Evolutionary conservation across 2,113 vertebrate species (phyloP).

Genomic region (Zootoca vivipara): DNA sequence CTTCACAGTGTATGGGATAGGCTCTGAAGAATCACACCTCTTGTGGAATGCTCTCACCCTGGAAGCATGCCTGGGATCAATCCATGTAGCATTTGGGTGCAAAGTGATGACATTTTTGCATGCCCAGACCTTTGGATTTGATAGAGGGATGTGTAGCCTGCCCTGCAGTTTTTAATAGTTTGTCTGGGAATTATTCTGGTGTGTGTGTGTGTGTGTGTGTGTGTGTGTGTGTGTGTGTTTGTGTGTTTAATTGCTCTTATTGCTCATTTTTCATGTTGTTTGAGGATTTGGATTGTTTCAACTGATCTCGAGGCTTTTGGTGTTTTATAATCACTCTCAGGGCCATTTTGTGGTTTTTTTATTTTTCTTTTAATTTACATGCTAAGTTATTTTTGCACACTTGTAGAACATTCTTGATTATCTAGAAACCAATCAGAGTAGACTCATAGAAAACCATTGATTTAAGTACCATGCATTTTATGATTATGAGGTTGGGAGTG

Average conservation of each 20-base stretch:
- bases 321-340: neutral
- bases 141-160: neutral
- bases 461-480: too few relatives aligned
- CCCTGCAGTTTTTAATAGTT: neutral
- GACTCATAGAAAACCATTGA: too few relatives aligned
- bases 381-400: neutral
- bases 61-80: neutral
- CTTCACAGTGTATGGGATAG: neutral
- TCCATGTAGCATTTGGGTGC: neutral
- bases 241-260: too few relatives aligned
- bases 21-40: too few relatives aligned
- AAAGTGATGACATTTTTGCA: neutral
- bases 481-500: too few relatives aligned
- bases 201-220: too few relatives aligned
- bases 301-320: too few relatives aligned
- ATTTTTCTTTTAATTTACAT: neutral
- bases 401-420: neutral
- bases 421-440: neutral
- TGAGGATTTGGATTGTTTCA: too few relatives aligned
- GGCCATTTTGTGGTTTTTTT: neutral
- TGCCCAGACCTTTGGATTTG: too few relatives aligned
- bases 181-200: too few relatives aligned
- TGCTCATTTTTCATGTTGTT: too few relatives aligned
- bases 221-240: too few relatives aligned
- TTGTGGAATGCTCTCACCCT: neutral